Conservation (phyloP, 2,113 vertebrate species). For the Edolisoma coerulescens region DNA sequence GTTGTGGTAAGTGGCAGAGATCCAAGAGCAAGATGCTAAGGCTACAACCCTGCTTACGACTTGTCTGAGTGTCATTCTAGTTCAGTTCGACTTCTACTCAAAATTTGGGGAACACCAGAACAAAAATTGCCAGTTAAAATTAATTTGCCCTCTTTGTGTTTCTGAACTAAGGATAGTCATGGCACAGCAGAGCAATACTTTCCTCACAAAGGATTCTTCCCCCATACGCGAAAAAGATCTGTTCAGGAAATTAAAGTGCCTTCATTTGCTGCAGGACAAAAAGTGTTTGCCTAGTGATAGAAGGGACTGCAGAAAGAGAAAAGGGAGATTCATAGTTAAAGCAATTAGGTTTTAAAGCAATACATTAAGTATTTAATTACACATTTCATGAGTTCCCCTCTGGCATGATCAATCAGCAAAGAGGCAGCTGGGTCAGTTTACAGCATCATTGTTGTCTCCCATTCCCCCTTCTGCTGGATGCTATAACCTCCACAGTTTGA, state of each 20-base stretch:
- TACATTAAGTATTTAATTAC: constrained; percentile 16
- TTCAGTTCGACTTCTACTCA: background rate
- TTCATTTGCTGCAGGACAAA: background rate
- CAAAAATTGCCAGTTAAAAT: background rate
- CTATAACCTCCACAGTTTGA: background rate
- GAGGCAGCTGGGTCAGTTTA: constrained; percentile 1
- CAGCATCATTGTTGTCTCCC: background rate
- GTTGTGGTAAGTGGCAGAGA: background rate
- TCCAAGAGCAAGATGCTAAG: background rate
- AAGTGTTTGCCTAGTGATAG: background rate
- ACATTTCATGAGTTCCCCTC: background rate
- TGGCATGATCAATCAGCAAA: background rate
- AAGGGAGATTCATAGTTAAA: background rate
- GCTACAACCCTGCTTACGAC: background rate
- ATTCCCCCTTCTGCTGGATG: background rate
- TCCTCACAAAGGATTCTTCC: background rate
- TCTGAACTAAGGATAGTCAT: background rate
- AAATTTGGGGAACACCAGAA: background rate
- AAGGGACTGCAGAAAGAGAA: background rate
- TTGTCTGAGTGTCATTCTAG: background rate
- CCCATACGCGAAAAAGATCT: background rate
- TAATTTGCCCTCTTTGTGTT: background rate
- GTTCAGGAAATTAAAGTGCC: background rate
- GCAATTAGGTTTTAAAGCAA: background rate
- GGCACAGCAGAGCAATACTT: background rate